Evolutionary conservation across 2,113 vertebrate species (phyloP).

Genomic region (Micronycteris hirsuta): DNA sequence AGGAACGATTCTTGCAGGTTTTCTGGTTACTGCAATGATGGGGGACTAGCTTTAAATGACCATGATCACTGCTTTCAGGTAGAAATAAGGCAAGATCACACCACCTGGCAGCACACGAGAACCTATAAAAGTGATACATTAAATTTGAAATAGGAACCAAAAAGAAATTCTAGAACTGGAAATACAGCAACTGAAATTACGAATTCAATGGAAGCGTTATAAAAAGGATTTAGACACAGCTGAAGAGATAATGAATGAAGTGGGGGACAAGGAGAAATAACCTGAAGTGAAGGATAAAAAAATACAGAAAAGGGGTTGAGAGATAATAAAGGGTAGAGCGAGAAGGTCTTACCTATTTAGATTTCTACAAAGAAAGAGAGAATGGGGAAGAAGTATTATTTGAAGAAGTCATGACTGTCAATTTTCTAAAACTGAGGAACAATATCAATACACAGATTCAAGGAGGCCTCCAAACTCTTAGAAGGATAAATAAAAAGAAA

Average conservation of each 20-base stretch:
- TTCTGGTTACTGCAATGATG: neutral
- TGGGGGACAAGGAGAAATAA: neutral
- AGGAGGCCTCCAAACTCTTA: neutral
- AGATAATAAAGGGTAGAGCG: neutral
- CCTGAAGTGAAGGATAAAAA: neutral
- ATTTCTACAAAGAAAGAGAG: slow-evolving; percentile 16
- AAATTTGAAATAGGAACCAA: slow-evolving; percentile 5
- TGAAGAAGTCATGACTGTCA: neutral
- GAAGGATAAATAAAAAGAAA: neutral
- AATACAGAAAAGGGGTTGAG: neutral
- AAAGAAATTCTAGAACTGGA: neutral
- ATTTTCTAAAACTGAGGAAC: slow-evolving; percentile 3
- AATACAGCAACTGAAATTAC: neutral
- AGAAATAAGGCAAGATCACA: neutral
- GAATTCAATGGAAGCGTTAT: neutral
- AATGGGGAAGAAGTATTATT: neutral
- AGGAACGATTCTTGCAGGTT: neutral
- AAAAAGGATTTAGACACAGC: slow-evolving; percentile 18
- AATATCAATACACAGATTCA: neutral
- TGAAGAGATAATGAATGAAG: slow-evolving; percentile 26
- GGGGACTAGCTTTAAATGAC: neutral
- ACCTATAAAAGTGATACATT: neutral
- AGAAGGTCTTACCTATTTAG: neutral
- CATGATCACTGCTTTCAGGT: slow-evolving; percentile 17
- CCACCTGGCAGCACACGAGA: neutral